Evolutionary conservation across 2,888 invertebrate species (phyloP), one percentile per base, ranked within the genome.

Genomic region (Cyclophora albipunctata): DNA sequence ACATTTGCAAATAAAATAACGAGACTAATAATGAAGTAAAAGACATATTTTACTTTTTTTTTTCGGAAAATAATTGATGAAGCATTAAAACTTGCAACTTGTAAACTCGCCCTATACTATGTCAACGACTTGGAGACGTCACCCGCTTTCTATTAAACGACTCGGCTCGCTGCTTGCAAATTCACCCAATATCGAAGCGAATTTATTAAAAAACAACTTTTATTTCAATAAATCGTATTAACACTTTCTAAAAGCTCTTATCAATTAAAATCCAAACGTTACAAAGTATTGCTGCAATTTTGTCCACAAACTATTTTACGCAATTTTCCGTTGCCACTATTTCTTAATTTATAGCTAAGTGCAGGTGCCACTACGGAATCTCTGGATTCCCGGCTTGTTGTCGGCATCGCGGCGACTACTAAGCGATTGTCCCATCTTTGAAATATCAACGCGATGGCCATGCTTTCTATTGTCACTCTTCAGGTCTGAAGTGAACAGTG

Each of bases 261-360:
- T 45, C n/a, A 46, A 46, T 46, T 46, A 5, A 20, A 4, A 6
- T 42, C 6, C 34, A 41, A 45, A 35, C 45, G 43, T 7, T 33
- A 41, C 33, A 46, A 33, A 47, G 45, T 68, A 69, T 73, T 69
- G 64, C 62, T 62, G 66, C 20, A 20, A 20, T 20, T 20, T 62
- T 55, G 60, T 62, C 50, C 54, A 49, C 53, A 56, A 65, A 20
- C 20, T 2, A 5, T 37, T 55, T 69, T 78, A 79, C 77, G 69
- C 37, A 37, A 37, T 37, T 4, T 37, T 37, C 4, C 4, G 2
- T 5, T 37, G 5, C 20, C 20, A 20, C 20, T 78, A 79, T 79
- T 81, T 72, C 72, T 78, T 81, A 79, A 81, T 79, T 79, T 81
- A 79, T 76, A 73, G 74, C 64, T 69, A 67, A 70, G 67, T 62